These are phyloP conservation scores for Acropternis orthonyx DNA, from an alignment of 2,797 vertebrate genomes.

Conservation along the genomic window DNA sequence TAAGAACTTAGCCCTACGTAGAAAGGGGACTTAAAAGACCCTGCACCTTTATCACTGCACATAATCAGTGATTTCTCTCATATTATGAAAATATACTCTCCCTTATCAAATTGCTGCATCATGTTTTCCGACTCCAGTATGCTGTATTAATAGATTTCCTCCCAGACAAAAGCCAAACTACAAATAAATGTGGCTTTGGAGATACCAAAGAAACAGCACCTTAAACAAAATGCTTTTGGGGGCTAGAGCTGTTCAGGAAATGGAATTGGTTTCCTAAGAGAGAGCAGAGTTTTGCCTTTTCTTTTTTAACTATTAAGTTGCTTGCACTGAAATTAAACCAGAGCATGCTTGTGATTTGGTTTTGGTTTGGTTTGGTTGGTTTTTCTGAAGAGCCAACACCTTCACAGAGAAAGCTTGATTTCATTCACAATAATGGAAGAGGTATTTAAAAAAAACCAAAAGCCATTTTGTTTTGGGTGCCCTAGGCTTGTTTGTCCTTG, in stretches of 20 bases:
- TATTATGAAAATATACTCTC: background rate
- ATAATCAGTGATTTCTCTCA: background rate
- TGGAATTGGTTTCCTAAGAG: background rate
- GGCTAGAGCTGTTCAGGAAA: background rate
- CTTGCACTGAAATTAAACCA: background rate
- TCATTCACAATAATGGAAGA: background rate
- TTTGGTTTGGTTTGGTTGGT: background rate
- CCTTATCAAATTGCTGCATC: background rate
- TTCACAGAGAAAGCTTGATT: background rate
- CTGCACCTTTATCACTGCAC: background rate
- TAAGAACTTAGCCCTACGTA: background rate
- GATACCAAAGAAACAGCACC: background rate
- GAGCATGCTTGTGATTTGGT: background rate
- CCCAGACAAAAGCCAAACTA: background rate
- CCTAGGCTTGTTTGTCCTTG: background rate
- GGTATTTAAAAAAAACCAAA: background rate
- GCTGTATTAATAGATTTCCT: background rate
- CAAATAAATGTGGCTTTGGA: background rate
- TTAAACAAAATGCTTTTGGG: background rate
- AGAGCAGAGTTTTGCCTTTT: accelerated
- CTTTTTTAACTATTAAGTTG: background rate
- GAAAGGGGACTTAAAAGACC: background rate
- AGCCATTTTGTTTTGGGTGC: background rate
- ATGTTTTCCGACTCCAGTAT: background rate
- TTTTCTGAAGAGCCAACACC: background rate